Evolutionary conservation across 2,888 invertebrate species (phyloP).

Genomic region (Lycaena phlaeas): DNA sequence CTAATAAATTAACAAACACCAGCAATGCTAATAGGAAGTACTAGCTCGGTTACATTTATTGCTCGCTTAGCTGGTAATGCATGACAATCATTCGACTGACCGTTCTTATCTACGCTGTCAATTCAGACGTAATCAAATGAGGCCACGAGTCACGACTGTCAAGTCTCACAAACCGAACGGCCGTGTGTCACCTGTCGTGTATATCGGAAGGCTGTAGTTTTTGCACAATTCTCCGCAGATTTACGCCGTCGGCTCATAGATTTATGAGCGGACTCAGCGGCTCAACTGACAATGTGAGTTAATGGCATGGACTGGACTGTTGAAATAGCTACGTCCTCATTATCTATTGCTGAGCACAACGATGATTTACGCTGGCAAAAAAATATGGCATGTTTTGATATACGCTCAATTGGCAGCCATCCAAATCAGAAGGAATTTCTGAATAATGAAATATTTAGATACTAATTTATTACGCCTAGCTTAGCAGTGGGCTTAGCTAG

Average conservation of each 20-base stretch:
- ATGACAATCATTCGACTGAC: too few relatives aligned
- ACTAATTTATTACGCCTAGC: too few relatives aligned
- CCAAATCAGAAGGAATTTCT: too few relatives aligned
- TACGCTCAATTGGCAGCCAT: background rate
- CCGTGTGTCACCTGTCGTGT: conserved; percentile 23
- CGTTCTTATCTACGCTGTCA: too few relatives aligned
- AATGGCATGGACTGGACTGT: conserved; percentile 14
- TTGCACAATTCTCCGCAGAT: conserved; percentile 37
- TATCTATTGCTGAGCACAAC: conserved; percentile 4
- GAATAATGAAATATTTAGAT: too few relatives aligned
- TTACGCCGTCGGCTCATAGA: conserved; percentile 33
- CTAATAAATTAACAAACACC: too few relatives aligned
- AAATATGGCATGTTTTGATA: conserved; percentile 4
- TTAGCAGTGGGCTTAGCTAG: too few relatives aligned
- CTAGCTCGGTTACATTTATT: too few relatives aligned
- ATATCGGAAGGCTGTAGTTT: conserved; percentile 29
- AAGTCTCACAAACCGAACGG: conserved; percentile 8
- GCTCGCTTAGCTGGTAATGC: too few relatives aligned
- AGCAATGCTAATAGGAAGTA: too few relatives aligned
- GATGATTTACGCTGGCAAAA: background rate
- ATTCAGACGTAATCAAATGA: too few relatives aligned
- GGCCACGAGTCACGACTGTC: too few relatives aligned
- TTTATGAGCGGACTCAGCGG: conserved; percentile 36
- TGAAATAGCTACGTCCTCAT: conserved; percentile 14
- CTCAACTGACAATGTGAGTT: conserved; percentile 32